Evolutionary conservation across 2,797 vertebrate species (phyloP), one percentile per base, ranked within the genome.

Genomic region (Ptychadena robeensis): DNA sequence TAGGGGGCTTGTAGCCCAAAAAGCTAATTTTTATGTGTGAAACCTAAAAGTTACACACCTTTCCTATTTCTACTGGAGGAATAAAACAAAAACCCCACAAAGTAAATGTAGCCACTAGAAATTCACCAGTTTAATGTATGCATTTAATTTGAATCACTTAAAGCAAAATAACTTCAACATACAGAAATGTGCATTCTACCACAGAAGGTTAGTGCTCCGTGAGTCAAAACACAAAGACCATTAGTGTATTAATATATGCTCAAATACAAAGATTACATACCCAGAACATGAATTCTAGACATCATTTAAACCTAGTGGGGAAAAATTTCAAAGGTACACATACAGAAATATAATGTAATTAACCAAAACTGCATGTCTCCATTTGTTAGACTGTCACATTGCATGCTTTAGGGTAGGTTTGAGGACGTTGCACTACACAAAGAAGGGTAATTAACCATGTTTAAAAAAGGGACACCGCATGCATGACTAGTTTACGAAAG

Each of bases 301-400:
- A 94, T 88, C 93, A 94, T 88, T 94, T 94, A 96, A 91, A 95
- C 94, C 94, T 95, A 94, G 92, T 94, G 90, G 94, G 92, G 93
- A 95, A 90, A 95, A 90, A 93, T 93, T 91, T 93, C 91, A 90
- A 95, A 86, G 94, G 86, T 91, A 91, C 93, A 94, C 91, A 93
- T 94, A 94, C 90, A 91, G 59, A 66, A 70, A 71, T 35, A 34
- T 61, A 63, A 73, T 34, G 32, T n/a, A 69, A 37, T 57, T 37
- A 70, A 70, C 44, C 44, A 53, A 53, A 53, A 22, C 18, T 22
- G 44, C 44, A 53, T n/a, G 44, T 53, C 44, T 53, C 5, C 44
- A 53, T 53, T 53, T 53, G 44, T 53, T 53, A 53, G 44, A 28
- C 8, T 14, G 31, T 75, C 57, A 44, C 12, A 70, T 34, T 27